Percentiles rank a stretch among this genome's conserved stretches.
phyloP scores from a whole-genome alignment of 1,140 invertebrate species.

The Drosophila arawakana region DNA sequence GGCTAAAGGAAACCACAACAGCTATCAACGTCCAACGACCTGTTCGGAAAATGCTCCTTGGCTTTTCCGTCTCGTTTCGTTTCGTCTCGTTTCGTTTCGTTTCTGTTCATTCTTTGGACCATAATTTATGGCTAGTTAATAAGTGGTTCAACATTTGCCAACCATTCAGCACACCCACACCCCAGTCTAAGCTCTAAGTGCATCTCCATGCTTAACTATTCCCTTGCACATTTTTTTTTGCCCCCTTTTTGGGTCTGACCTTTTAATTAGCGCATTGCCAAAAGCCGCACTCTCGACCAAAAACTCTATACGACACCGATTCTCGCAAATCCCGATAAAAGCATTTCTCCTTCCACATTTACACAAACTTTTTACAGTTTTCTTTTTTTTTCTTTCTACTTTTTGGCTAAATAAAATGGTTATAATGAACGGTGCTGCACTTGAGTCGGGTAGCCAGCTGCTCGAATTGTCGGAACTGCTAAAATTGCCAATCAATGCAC shows the following conservation, averaged over 20 bases:
- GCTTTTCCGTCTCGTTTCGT: conserved; percentile 32
- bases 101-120: conserved; percentile 33
- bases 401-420: conserved; percentile 33
- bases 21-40: conserved; percentile 57
- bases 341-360: background rate
- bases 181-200: background rate
- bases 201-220: background rate
- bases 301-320: conserved; percentile 44
- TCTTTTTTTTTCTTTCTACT: background rate
- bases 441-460: conserved; percentile 37
- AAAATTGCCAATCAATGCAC: conserved; percentile 52
- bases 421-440: conserved; percentile 43
- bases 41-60: conserved; percentile 34
- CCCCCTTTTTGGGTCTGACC: conserved; percentile 22
- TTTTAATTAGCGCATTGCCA: conserved; percentile 76
- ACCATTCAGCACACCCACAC: background rate
- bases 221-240: background rate
- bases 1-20: conserved; percentile 66
- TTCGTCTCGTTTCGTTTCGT: conserved; percentile 53
- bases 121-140: conserved; percentile 79
- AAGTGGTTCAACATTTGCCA: conserved; percentile 42
- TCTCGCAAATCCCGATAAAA: conserved; percentile 17
- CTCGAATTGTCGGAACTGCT: conserved; percentile 38
- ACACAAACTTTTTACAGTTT: background rate
- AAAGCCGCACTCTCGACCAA: conserved; percentile 18